These are phyloP conservation scores for Chamaetylas fuelleborni DNA, from an alignment of 2,113 vertebrate species.

Conservation along the genomic window DNA sequence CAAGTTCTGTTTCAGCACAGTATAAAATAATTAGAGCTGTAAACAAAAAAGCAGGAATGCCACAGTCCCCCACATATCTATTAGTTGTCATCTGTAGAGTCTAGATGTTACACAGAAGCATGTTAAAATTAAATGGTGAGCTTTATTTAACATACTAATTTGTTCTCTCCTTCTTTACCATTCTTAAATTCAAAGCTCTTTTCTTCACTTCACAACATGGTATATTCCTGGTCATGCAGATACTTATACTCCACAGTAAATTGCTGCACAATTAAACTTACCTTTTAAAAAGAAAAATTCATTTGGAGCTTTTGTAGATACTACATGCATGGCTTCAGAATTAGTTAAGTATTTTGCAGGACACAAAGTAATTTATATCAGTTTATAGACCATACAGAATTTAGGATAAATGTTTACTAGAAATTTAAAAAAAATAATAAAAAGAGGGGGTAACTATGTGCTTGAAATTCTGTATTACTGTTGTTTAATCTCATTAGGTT, in stretches of 20 bases:
- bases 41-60: conserved; percentile 24
- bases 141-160: conserved; percentile 17
- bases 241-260: not conserved
- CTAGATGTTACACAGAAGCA: conserved; percentile 18
- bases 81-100: conserved; percentile 35
- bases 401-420: not conserved
- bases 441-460: not conserved
- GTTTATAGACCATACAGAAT: not conserved
- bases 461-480: not conserved
- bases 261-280: not conserved
- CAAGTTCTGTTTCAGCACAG: conserved; percentile 16
- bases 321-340: not conserved
- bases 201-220: not conserved
- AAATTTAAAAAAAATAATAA: not conserved
- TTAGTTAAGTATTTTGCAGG: not conserved
- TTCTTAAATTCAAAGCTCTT: conserved; percentile 26
- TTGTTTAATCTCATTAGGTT: not conserved
- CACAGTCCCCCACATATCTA: conserved; percentile 27
- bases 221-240: not conserved
- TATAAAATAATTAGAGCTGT: conserved; percentile 21
- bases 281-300: conserved; percentile 3
- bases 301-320: conserved; percentile 6
- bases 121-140: conserved; percentile 45
- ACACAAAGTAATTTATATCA: not conserved
- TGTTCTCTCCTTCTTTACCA: not conserved